Evolutionary conservation across 1,140 invertebrate species (phyloP).

Genomic region (Dryas iulia): DNA sequence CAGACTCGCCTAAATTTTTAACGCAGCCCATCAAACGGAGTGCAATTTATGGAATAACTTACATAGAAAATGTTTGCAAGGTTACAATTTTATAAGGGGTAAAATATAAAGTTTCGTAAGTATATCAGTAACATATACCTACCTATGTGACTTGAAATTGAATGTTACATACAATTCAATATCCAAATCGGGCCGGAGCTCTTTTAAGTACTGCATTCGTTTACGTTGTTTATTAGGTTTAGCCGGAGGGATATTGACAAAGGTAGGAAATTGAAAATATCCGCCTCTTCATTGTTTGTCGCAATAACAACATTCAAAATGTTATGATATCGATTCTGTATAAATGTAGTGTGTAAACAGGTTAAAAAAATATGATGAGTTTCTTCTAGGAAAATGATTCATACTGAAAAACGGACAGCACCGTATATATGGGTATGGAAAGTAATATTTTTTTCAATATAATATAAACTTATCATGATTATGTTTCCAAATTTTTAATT

Average conservation of each 20-base stretch:
- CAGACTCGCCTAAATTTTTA: constrained; percentile 43
- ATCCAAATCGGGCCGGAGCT: not conserved
- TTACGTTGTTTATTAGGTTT: constrained; percentile 23
- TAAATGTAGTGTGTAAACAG: not conserved
- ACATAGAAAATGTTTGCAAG: constrained; percentile 24
- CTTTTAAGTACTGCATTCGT: not conserved
- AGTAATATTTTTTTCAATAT: too few relatives aligned
- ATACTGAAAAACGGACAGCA: not conserved
- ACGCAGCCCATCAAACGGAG: constrained; percentile 41
- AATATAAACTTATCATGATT: too few relatives aligned
- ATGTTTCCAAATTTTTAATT: too few relatives aligned
- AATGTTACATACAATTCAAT: not conserved
- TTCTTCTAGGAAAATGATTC: not conserved
- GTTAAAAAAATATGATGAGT: not conserved
- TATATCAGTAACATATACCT: not conserved
- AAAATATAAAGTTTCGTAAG: constrained; percentile 7
- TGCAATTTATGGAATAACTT: constrained; percentile 52
- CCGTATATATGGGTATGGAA: too few relatives aligned
- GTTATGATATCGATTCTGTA: constrained; percentile 20
- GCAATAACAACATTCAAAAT: constrained; percentile 9
- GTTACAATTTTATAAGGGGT: constrained; percentile 18
- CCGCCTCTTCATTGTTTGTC: constrained; percentile 48
- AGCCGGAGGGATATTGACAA: constrained; percentile 20
- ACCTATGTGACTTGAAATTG: not conserved
- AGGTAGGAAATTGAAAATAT: constrained; percentile 55